Evolutionary conservation across 1,140 invertebrate genomes (phyloP).

Genomic region (Drepana arcuata): DNA sequence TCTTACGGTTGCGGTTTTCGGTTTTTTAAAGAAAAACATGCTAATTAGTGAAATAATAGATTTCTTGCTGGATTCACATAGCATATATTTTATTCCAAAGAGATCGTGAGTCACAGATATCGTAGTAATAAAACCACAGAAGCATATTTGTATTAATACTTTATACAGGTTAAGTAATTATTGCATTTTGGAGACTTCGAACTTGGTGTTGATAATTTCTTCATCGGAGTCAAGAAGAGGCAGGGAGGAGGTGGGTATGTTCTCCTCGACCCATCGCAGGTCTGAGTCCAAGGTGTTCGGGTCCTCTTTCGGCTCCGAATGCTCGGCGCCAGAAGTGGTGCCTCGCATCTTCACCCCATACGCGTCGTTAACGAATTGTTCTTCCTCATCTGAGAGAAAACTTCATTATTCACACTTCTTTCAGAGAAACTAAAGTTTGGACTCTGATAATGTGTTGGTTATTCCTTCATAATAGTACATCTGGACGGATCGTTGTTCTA

Average conservation of each 20-base stretch:
- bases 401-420: too few relatives aligned
- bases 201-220: constrained; percentile 89
- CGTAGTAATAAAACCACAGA: too few relatives aligned
- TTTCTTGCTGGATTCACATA: too few relatives aligned
- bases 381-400: constrained; percentile 78
- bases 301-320: constrained; percentile 23
- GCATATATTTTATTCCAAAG: too few relatives aligned
- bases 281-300: constrained; percentile 79
- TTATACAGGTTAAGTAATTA: constrained; percentile 52
- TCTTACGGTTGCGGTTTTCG: not conserved
- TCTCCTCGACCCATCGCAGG: constrained; percentile 93
- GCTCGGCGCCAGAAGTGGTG: constrained; percentile 35
- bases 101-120: too few relatives aligned
- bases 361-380: constrained; percentile 87
- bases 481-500: too few relatives aligned
- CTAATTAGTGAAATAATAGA: too few relatives aligned
- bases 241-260: constrained; percentile 86
- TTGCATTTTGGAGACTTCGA: constrained; percentile 95
- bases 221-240: constrained; percentile 92
- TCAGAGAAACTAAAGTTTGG: too few relatives aligned
- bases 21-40: constrained; percentile 25
- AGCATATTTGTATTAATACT: too few relatives aligned
- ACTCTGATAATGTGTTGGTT: too few relatives aligned
- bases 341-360: constrained; percentile 87
- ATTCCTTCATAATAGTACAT: too few relatives aligned